Evolutionary conservation across 2,888 invertebrate genomes (phyloP), one percentile per base, ranked within the genome.

Genomic region (Gryllus longicercus): DNA sequence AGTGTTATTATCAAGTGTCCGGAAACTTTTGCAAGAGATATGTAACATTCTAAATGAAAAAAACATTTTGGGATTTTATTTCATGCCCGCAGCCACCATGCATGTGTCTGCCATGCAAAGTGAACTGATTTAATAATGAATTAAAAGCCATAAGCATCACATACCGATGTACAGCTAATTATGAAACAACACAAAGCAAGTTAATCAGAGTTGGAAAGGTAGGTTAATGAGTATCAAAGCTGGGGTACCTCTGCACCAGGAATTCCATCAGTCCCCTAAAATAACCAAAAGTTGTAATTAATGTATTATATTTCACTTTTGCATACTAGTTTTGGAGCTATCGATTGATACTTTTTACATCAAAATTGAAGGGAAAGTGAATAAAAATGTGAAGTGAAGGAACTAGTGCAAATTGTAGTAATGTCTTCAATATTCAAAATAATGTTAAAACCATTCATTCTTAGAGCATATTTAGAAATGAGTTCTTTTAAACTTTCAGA

Each of bases 191-290:
- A 50, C 74, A 51, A 81, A 82, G 81, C 81, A 79, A 76, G 75
- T 63, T 63, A 74, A 51, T 78, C 77, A 78, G 49, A 63, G 63
- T 63, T n/a, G 63, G 78, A 78, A 79, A 80, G 77, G 74, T 75
- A 50, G 76, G 75, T 75, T 81, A 78, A 75, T 75, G 75, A 79
- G 78, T 79, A 80, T 51, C 75, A 81, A 82, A 82, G 82, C 80
- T 81, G 82, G 82, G 83, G 89, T 90, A 95, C 94, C 93, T 96
- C 95, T 90, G 93, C 92, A 86, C 96, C 96, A 85, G 96, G 96
- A 87, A 96, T 96, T 86, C 96, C 96, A 88, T 96, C 96, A 82
- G 96, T 96, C 85, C 96, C 96, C 96, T 96, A 91, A 86, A 92
- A 91, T 85, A 77, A 77, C 49, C 50, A 77, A 50, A 77, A 77